These are phyloP conservation scores for Myodes glareolus DNA, from an alignment of 2,113 vertebrate species.

Conservation along the genomic window DNA sequence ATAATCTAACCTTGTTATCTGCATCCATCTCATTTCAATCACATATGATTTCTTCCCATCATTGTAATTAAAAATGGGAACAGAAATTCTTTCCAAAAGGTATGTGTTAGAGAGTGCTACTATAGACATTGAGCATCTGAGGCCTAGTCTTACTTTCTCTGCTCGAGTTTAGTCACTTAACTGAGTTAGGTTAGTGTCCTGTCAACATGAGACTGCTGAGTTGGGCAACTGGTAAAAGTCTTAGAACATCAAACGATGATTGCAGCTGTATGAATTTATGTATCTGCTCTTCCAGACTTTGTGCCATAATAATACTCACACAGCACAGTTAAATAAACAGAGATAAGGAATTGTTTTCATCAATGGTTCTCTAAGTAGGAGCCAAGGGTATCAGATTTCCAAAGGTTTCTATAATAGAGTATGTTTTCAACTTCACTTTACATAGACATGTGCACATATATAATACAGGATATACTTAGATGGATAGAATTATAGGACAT, in stretches of 20 bases:
- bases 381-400: not conserved
- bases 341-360: constrained; percentile 10
- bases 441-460: not conserved
- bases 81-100: not conserved
- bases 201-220: not conserved
- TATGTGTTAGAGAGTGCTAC: not conserved
- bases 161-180: not conserved
- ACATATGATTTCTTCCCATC: not conserved
- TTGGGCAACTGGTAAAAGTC: not conserved
- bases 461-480: not conserved
- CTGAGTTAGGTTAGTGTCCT: not conserved
- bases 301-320: not conserved
- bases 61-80: not conserved
- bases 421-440: constrained; percentile 17
- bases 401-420: not conserved
- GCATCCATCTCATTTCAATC: constrained; percentile 7
- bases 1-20: constrained; percentile 32
- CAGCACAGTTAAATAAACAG: not conserved
- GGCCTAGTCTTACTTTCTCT: not conserved
- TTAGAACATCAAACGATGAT: constrained; percentile 34
- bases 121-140: not conserved
- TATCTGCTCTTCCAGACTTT: not conserved
- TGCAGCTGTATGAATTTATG: not conserved
- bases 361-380: not conserved
- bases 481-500: not conserved